Conservation (phyloP, 1,140 invertebrate genomes). For the Catajapyx aquilonaris region DNA sequence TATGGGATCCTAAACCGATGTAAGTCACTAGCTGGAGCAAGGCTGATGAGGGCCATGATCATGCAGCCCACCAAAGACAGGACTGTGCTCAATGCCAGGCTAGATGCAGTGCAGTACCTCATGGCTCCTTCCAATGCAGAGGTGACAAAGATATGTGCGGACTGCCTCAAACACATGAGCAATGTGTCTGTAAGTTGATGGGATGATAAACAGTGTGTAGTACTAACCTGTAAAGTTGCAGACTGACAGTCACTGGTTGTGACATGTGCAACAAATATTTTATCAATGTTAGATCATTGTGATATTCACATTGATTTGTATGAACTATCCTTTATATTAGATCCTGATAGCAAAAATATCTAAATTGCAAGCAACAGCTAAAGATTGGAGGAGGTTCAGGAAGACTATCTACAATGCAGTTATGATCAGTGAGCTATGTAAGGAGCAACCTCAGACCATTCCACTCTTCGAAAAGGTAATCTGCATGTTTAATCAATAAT, state of each 20-base stretch:
- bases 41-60: slow-evolving; percentile 31
- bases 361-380: slow-evolving; percentile 32
- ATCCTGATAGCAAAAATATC: slow-evolving; percentile 33
- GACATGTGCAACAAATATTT: no score
- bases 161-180: slow-evolving; percentile 32
- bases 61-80: slow-evolving; percentile 34
- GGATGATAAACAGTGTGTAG: no score
- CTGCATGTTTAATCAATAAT: slow-evolving; percentile 2
- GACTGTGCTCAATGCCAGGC: slow-evolving; percentile 28
- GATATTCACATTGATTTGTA: no score
- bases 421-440: slow-evolving; percentile 37
- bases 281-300: no score
- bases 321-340: no score
- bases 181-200: slow-evolving; percentile 29
- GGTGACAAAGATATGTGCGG: slow-evolving; percentile 28
- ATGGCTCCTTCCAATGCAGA: slow-evolving; percentile 29
- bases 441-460: slow-evolving; percentile 20
- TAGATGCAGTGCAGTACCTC: slow-evolving; percentile 37
- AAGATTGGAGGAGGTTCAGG: slow-evolving; percentile 38
- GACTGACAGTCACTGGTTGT: no score
- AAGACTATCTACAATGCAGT: slow-evolving; percentile 41
- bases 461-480: slow-evolving; percentile 31
- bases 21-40: slow-evolving; percentile 30
- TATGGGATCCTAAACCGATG: slow-evolving; percentile 49
- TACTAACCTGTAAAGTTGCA: no score